A percentile compares a stretch with the other conserved stretches of the same genome.
These are phyloP conservation scores for Ctenopoma kingsleyae DNA, from an alignment of 2,797 vertebrate genomes.

Conservation along the genomic window DNA sequence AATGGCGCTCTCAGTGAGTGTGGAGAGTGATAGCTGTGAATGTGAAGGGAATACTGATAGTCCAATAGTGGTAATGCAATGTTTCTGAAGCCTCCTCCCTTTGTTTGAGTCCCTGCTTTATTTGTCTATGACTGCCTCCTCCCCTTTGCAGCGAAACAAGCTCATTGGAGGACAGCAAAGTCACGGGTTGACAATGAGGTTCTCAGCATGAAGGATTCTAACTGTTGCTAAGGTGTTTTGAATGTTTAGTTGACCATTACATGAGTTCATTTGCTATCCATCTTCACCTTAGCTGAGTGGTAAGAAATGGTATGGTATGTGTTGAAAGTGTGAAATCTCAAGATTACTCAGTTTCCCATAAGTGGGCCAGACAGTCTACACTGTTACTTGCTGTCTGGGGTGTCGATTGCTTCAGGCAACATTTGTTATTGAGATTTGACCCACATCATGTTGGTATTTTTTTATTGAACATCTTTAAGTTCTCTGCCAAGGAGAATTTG, in stretches of 20 bases:
- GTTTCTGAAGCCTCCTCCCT: slow-evolving; percentile 64
- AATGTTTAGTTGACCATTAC: slow-evolving; percentile 59
- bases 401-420: slow-evolving; percentile 58
- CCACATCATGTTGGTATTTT: slow-evolving; percentile 40
- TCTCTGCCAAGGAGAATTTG: slow-evolving; percentile 62
- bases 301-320: slow-evolving; percentile 49
- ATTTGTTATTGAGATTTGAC: slow-evolving; percentile 64
- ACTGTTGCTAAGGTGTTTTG: slow-evolving; percentile 77
- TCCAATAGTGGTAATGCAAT: slow-evolving; percentile 30
- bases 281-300: slow-evolving; percentile 54
- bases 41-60: slow-evolving; percentile 82
- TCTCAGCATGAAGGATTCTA: slow-evolving; percentile 58
- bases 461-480: slow-evolving; percentile 46
- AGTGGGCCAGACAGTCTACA: slow-evolving; percentile 56
- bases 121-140: slow-evolving; percentile 58
- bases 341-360: slow-evolving; percentile 60
- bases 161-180: slow-evolving; percentile 74
- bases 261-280: slow-evolving; percentile 43
- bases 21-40: slow-evolving; percentile 70
- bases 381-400: slow-evolving; percentile 48
- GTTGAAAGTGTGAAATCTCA: slow-evolving; percentile 58
- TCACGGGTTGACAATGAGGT: slow-evolving; percentile 55
- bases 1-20: slow-evolving; percentile 64
- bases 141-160: slow-evolving; percentile 56
- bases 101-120: slow-evolving; percentile 72